phyloP scores from a whole-genome alignment of 2,888 invertebrate species.

The Exephanes ischioxanthus region DNA sequence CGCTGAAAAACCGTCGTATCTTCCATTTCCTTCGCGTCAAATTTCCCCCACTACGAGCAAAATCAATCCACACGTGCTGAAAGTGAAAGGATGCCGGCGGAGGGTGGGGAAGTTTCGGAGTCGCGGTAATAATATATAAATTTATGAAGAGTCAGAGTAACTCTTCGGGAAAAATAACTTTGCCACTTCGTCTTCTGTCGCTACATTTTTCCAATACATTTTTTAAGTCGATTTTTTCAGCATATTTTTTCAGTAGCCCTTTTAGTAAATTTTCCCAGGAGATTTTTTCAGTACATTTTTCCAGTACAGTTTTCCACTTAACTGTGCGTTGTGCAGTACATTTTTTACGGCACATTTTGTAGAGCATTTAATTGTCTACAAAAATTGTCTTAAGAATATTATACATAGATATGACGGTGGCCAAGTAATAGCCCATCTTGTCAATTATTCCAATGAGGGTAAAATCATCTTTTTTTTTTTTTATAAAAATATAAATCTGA shows the following conservation, averaged over 20 bases:
- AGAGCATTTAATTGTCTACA: not conserved
- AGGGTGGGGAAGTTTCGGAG: conserved; percentile 10
- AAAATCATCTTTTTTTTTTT: not conserved
- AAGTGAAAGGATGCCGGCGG: conserved; percentile 61
- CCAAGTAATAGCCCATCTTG: not conserved
- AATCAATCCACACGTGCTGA: conserved; percentile 36
- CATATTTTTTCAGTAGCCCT: too few relatives aligned
- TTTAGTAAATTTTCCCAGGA: too few relatives aligned
- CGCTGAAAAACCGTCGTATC: conserved; percentile 19
- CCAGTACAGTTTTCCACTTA: not conserved
- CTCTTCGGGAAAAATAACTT: not conserved
- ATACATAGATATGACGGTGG: not conserved
- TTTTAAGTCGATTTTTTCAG: too few relatives aligned
- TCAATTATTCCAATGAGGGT: not conserved
- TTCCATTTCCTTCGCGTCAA: conserved; percentile 15
- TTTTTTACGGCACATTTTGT: not conserved
- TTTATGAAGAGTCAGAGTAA: not conserved
- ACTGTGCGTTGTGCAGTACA: too few relatives aligned
- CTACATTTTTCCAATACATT: not conserved
- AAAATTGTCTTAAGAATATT: not conserved
- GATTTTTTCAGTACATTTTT: too few relatives aligned
- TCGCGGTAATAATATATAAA: conserved; percentile 4
- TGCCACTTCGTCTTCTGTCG: not conserved
- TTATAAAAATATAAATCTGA: too few relatives aligned
- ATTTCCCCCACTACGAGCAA: conserved; percentile 5